Percentiles rank a stretch among this genome's conserved stretches.
These are phyloP conservation scores for Drosophila parabipectinata DNA, from an alignment of 1,140 invertebrate genomes.

Conservation along the genomic window DNA sequence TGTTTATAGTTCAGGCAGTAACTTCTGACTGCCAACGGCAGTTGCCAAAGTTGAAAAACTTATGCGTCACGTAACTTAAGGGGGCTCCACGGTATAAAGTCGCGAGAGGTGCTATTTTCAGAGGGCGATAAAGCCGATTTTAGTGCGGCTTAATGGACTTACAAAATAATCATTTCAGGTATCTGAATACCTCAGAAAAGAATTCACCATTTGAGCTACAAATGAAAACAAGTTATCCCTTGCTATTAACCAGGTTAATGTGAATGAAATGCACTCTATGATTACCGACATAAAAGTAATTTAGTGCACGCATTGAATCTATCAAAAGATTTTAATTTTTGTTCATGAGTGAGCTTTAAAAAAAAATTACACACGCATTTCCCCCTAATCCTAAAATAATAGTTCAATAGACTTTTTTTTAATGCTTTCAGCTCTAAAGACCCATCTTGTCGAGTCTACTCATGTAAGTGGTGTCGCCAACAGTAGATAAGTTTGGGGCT, in stretches of 20 bases:
- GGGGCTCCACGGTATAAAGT: conserved; percentile 15
- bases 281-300: too few species aligned
- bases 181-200: too few species aligned
- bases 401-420: not conserved
- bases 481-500: conserved; percentile 29
- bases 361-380: too few species aligned
- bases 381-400: not conserved
- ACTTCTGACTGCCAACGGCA: conserved; percentile 30
- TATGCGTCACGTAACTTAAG: conserved; percentile 37
- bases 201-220: too few species aligned
- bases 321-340: too few species aligned
- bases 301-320: too few species aligned
- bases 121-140: conserved; percentile 1
- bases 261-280: too few species aligned
- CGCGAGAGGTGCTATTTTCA: conserved; percentile 20
- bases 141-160: conserved; percentile 15
- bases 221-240: too few species aligned
- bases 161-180: not conserved
- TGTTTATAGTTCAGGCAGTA: conserved; percentile 28
- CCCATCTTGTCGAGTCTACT: not conserved
- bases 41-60: conserved; percentile 36
- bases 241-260: too few species aligned
- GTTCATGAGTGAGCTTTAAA: too few species aligned
- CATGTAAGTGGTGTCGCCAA: conserved; percentile 5
- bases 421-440: not conserved